These are phyloP conservation scores for Hemaris fuciformis DNA, from an alignment of 2,888 invertebrate genomes.

Conservation along the genomic window DNA sequence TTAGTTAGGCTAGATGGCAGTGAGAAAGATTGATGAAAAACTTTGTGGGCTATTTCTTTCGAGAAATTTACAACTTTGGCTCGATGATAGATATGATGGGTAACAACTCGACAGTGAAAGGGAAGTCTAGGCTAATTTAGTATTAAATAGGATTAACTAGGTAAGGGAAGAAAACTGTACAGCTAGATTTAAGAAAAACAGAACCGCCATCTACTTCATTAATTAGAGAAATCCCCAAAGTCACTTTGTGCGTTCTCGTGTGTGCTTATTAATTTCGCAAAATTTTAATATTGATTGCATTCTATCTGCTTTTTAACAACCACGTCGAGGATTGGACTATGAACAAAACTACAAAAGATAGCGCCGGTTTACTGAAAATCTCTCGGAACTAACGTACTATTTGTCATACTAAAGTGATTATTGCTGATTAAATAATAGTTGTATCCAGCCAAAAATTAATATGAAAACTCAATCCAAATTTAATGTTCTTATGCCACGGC, in stretches of 20 bases:
- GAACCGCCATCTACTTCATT: slow-evolving; percentile 15
- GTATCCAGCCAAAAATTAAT: not conserved
- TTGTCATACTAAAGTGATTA: not conserved
- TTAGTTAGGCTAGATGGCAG: too few relatives aligned
- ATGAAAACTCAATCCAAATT: not conserved
- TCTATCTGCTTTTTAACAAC: not conserved
- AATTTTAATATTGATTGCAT: not conserved
- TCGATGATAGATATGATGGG: too few relatives aligned
- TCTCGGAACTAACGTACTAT: not conserved
- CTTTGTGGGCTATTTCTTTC: too few relatives aligned
- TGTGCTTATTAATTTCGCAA: not conserved
- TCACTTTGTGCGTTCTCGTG: not conserved
- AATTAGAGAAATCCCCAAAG: slow-evolving; percentile 11
- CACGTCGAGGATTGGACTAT: not conserved
- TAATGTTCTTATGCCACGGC: not conserved
- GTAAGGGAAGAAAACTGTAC: not conserved
- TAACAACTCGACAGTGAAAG: too few relatives aligned
- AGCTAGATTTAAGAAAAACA: not conserved
- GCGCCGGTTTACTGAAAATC: not conserved
- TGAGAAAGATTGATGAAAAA: too few relatives aligned
- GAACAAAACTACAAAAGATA: not conserved
- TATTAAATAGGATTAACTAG: not conserved
- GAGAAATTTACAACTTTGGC: too few relatives aligned
- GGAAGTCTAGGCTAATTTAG: too few relatives aligned
- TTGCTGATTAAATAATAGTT: not conserved